Evolutionary conservation across 2,113 vertebrate genomes (phyloP).

Genomic region (Xenopus laevis): DNA sequence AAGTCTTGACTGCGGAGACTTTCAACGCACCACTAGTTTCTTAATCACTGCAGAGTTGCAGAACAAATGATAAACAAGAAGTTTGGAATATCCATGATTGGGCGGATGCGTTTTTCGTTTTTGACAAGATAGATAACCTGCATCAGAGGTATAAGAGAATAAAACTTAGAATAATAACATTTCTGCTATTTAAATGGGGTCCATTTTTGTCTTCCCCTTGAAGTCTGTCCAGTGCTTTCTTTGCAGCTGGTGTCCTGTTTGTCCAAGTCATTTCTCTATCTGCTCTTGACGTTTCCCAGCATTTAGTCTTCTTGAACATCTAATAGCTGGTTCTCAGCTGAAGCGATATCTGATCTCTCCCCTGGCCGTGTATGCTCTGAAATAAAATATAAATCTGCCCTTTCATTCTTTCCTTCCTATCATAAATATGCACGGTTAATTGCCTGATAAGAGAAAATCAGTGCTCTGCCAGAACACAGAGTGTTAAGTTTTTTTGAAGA

Average conservation of each 20-base stretch:
- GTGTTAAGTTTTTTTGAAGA: constrained; percentile 10
- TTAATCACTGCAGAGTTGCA: too few species aligned
- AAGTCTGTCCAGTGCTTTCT: constrained; percentile 9
- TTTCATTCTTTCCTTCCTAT: neutral
- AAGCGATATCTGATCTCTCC: neutral
- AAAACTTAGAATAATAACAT: too few species aligned
- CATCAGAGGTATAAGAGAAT: too few species aligned
- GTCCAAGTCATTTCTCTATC: constrained; percentile 8
- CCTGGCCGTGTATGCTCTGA: neutral
- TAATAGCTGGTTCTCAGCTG: constrained; percentile 6
- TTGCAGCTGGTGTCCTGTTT: constrained; percentile 24
- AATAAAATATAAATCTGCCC: constrained; percentile 6
- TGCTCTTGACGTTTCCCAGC: neutral
- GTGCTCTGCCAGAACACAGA: neutral
- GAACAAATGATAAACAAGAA: too few species aligned
- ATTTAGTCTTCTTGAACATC: constrained; percentile 16
- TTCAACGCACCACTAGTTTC: too few species aligned
- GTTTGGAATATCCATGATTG: too few species aligned
- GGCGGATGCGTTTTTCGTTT: too few species aligned
- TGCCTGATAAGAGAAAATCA: neutral
- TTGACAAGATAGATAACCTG: too few species aligned
- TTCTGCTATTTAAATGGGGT: too few species aligned
- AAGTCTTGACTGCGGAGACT: too few species aligned
- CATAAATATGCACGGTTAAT: neutral
- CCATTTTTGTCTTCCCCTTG: neutral